Evolutionary conservation across 2,113 vertebrate genomes (phyloP).

Genomic region (Pterocles orientalis): DNA sequence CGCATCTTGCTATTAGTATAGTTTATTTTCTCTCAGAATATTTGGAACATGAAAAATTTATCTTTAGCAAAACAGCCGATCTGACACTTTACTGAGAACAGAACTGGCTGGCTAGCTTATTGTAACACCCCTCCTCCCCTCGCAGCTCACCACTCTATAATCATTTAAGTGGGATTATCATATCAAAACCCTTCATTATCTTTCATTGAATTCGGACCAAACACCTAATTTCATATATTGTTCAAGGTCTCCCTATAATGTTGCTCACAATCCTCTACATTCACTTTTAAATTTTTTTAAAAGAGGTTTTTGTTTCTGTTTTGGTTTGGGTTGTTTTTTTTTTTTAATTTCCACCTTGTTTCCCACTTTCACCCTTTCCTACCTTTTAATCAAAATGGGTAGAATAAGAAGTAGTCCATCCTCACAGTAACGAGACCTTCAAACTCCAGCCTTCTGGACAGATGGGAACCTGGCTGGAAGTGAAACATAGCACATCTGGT

Average conservation of each 20-base stretch:
- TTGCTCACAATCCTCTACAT: conserved; percentile 17
- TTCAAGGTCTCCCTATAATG: conserved; percentile 35
- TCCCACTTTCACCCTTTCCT: neutral
- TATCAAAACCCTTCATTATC: conserved; percentile 70
- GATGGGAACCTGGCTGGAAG: conserved; percentile 60
- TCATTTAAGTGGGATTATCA: conserved; percentile 74
- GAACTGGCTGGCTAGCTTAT: conserved; percentile 78
- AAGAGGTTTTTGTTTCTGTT: neutral
- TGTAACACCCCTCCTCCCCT: conserved; percentile 60
- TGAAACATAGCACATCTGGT: conserved; percentile 51
- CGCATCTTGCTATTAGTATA: conserved; percentile 83
- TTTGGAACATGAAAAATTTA: conserved; percentile 86
- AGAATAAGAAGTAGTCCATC: conserved; percentile 20
- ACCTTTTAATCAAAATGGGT: neutral
- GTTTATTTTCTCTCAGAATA: conserved; percentile 82
- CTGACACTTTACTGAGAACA: conserved; percentile 78
- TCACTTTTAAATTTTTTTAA: conserved; percentile 32
- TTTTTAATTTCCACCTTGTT: neutral
- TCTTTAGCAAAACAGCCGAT: conserved; percentile 84
- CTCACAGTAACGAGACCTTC: conserved; percentile 33
- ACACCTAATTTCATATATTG: conserved; percentile 70
- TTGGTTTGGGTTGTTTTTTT: neutral
- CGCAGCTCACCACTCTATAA: conserved; percentile 41
- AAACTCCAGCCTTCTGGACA: conserved; percentile 43
- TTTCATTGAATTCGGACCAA: conserved; percentile 65